Conservation (phyloP, 2,113 vertebrate species). For the Cavia aperea region DNA sequence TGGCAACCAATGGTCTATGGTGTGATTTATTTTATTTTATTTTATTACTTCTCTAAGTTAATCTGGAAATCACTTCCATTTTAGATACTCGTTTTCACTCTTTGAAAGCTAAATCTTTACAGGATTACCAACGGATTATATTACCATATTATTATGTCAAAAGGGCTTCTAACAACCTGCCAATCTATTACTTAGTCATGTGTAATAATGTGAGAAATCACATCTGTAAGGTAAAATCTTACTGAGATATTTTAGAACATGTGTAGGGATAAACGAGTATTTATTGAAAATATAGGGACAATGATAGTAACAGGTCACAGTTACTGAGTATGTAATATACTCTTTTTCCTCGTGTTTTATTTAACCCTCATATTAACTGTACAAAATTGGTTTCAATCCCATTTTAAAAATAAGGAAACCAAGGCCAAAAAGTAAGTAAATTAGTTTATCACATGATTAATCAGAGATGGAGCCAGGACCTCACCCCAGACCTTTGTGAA, state of each 20-base stretch:
- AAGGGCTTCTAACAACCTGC: not conserved
- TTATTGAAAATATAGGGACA: not conserved
- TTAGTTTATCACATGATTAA: not conserved
- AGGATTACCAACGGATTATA: constrained; percentile 2
- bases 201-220: not conserved
- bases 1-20: not conserved
- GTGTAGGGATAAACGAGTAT: not conserved
- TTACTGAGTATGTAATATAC: not conserved
- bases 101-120: not conserved
- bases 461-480: not conserved
- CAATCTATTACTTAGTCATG: not conserved
- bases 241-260: not conserved
- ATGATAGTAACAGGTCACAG: not conserved
- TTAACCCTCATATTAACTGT: not conserved
- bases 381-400: not conserved
- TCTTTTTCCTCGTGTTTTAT: not conserved
- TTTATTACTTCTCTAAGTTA: not conserved
- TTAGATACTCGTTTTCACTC: not conserved
- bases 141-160: not conserved
- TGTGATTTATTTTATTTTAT: not conserved
- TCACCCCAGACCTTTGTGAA: not conserved
- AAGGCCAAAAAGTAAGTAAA: not conserved
- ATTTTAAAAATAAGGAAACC: not conserved
- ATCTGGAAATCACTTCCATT: constrained; percentile 1
- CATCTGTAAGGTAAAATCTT: not conserved